These are phyloP conservation scores for Heliconius hortense DNA, from an alignment of 2,888 invertebrate species.

Conservation along the genomic window DNA sequence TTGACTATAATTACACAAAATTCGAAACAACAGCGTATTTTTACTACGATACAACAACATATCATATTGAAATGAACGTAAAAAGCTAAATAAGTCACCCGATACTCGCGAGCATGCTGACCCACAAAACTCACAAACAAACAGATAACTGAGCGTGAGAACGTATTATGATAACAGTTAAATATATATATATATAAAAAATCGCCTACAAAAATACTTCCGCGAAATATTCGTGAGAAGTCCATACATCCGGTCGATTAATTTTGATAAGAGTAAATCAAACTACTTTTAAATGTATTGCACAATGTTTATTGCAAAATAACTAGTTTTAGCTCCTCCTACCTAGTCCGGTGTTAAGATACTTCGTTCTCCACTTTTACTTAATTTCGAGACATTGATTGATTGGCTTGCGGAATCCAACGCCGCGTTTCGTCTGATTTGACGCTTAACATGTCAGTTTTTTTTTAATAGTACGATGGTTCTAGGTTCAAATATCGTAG, in stretches of 20 bases:
- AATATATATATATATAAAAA: slow-evolving; percentile 48
- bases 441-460: too few species aligned
- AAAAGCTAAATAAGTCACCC: slow-evolving; percentile 25
- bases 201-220: slow-evolving; percentile 60
- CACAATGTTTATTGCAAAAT: slow-evolving; percentile 7
- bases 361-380: not conserved
- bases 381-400: not conserved
- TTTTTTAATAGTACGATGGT: too few species aligned
- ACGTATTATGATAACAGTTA: slow-evolving; percentile 52
- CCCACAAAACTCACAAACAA: slow-evolving; percentile 35
- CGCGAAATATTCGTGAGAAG: slow-evolving; percentile 57
- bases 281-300: slow-evolving; percentile 4
- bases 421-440: not conserved
- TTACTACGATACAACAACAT: not conserved
- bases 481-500: too few species aligned
- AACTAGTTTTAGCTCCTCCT: not conserved
- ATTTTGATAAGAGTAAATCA: slow-evolving; percentile 44
- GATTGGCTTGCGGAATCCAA: not conserved
- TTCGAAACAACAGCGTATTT: not conserved
- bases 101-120: slow-evolving; percentile 31
- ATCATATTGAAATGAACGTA: slow-evolving; percentile 25
- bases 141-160: slow-evolving; percentile 69
- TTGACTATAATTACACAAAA: not conserved
- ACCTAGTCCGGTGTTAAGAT: not conserved
- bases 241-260: slow-evolving; percentile 44